These are phyloP conservation scores for Anthophora plumipes DNA, from an alignment of 2,888 invertebrate genomes.

Conservation along the genomic window DNA sequence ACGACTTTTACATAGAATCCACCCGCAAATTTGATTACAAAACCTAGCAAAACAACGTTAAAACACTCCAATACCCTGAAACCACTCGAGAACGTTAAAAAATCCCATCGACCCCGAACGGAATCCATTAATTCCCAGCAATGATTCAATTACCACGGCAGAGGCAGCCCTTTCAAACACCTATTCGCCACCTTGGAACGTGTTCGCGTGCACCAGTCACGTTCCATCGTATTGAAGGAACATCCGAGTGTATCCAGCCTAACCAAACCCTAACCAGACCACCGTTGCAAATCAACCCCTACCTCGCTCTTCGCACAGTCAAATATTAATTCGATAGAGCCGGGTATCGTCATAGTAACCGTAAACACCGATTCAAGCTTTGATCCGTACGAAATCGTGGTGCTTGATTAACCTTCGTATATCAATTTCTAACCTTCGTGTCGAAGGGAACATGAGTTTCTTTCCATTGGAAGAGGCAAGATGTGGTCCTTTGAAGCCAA, in stretches of 20 bases:
- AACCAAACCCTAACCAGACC: slow-evolving; percentile 31
- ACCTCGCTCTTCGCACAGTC: background rate
- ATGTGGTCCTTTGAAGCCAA: slow-evolving; percentile 56
- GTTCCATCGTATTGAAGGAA: slow-evolving; percentile 35
- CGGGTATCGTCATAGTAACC: slow-evolving; percentile 66
- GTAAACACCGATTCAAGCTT: slow-evolving; percentile 33
- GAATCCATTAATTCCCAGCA: slow-evolving; percentile 15
- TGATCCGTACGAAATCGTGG: background rate
- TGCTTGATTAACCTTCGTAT: background rate
- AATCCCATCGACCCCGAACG: background rate
- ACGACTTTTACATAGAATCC: too few species aligned
- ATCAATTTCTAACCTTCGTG: background rate
- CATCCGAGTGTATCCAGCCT: slow-evolving; percentile 24
- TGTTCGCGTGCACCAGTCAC: slow-evolving; percentile 28
- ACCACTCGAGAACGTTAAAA: background rate
- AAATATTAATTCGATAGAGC: slow-evolving; percentile 60
- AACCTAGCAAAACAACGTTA: background rate
- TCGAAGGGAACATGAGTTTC: slow-evolving; percentile 50
- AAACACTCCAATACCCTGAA: background rate
- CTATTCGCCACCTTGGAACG: slow-evolving; percentile 13
- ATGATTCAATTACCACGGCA: slow-evolving; percentile 25
- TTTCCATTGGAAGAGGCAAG: slow-evolving; percentile 56
- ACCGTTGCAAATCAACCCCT: slow-evolving; percentile 28
- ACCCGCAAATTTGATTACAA: too few species aligned
- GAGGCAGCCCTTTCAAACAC: slow-evolving; percentile 24